Evolutionary conservation across 2,888 invertebrate genomes (phyloP), one percentile per base, ranked within the genome.

Genomic region (Aleiodes testaceus): DNA sequence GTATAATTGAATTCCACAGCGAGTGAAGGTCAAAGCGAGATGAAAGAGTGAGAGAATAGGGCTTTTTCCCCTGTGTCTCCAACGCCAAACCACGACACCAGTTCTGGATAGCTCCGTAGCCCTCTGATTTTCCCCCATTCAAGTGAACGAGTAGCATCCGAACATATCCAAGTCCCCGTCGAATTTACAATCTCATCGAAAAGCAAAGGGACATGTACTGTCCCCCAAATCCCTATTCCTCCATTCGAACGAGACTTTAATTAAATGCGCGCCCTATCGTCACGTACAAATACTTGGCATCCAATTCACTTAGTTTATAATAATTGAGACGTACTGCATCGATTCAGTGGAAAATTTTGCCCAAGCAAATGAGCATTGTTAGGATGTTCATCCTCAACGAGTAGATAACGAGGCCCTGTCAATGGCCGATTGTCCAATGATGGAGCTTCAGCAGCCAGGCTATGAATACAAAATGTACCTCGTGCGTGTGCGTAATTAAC

Each of bases 1-100:
- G 80, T 82, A 82, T 84, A 84, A 84, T 84, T 84, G 84, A 84
- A 84, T 84, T 84, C 84, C 83, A 82, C 83, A 82, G 83, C 79
- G 72, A 74, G 72, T 73, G 59, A 59, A 16, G 59, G 9, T 18
- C 9, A 59, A 30, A 30, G 36, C 50, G 59, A 69, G 73, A 70
- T 59, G 59, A 59, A 42, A 30, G 30, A 42, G 30, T 5, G 30
- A 30, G 59, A 26, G 59, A 59, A 30, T 49, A 20, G 66, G 18
- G 59, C 49, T 53, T 30, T 55, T 55, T 52, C 53, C 49, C 30
- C 63, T 14, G 36, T 52, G 69, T 53, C 53, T 61, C 64, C 63
- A 52, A 22, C 44, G 26, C 70, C 42, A 42, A 50, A 65, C 72
- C 63, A 63, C 78, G 77, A 81, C 79, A 79, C 79, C 76, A 76